Evolutionary conservation across 2,113 vertebrate genomes (phyloP), one percentile per base, ranked within the genome.

Genomic region (Pterocles burchelli): DNA sequence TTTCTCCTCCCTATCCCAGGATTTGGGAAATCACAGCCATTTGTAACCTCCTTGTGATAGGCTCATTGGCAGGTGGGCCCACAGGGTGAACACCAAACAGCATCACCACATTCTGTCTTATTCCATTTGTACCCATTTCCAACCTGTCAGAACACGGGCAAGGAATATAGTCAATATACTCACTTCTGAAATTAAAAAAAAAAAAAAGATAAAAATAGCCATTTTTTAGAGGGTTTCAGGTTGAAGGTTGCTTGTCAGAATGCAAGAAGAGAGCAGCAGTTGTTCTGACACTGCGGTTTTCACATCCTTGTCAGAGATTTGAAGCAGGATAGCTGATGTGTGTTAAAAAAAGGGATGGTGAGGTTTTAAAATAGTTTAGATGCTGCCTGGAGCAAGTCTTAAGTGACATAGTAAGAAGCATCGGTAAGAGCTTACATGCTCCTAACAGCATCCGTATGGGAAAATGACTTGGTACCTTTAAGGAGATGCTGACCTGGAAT

Each of bases 251-350:
- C 96, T 98, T 97, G 97, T 97, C 94, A 96, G 96, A 97, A 96
- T 95, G 93, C 92, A 91, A 97, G 93, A 98, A 97, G 92, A 97
- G 97, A 98, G 96, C 97, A 98, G 97, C 98, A 98, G 97, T 98
- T 98, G 97, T 97, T 98, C 98, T 98, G 96, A 98, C 97, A 96
- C 97, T 97, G 98, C 81, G 96, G 95, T 98, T 98, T 98, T 98
- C 97, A 97, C 97, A 98, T 98, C 97, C 95, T 97, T 97, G 97
- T 98, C 98, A 98, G 93, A 98, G 97, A 98, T 96, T 96, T 96
- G 96, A 98, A 97, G 95, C 96, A 96, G 97, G 96, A 96, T 96
- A 97, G 97, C 96, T 97, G 97, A 97, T 98, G 96, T 96, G 96
- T 96, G 97, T 97, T 97, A 97, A 98, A 97, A 51, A 97, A 98